phyloP scores from a whole-genome alignment of 2,113 vertebrate species.

The Phaethornis superciliosus region DNA sequence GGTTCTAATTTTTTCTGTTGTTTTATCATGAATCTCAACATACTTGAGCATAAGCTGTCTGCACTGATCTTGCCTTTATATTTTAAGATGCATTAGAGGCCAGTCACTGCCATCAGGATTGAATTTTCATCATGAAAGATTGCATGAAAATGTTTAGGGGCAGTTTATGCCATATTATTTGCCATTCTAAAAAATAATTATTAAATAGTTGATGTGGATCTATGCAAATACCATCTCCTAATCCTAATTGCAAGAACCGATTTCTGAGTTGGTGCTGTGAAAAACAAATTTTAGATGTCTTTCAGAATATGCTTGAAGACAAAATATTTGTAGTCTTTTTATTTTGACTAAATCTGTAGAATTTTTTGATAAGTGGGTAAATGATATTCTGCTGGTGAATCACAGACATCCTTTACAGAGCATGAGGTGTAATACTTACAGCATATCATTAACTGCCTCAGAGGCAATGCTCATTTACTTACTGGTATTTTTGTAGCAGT shows the following conservation, averaged over 20 bases:
- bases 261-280: not conserved
- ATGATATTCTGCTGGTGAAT: not conserved
- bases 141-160: not conserved
- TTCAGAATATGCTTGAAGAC: not conserved
- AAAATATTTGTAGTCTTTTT: not conserved
- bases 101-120: not conserved
- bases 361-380: not conserved
- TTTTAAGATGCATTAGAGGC: not conserved
- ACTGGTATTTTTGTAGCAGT: not conserved
- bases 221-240: fast-evolving
- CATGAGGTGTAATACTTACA: not conserved
- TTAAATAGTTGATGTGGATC: not conserved
- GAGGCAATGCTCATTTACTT: not conserved
- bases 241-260: not conserved
- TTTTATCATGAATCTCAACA: not conserved
- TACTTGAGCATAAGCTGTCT: not conserved
- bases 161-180: not conserved
- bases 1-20: not conserved
- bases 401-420: not conserved
- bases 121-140: not conserved
- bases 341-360: not conserved
- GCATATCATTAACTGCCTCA: not conserved
- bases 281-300: not conserved
- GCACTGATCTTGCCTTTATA: not conserved
- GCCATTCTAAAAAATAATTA: not conserved